Evolutionary conservation across 2,888 invertebrate genomes (phyloP).

Genomic region (Strigamia crassipes): DNA sequence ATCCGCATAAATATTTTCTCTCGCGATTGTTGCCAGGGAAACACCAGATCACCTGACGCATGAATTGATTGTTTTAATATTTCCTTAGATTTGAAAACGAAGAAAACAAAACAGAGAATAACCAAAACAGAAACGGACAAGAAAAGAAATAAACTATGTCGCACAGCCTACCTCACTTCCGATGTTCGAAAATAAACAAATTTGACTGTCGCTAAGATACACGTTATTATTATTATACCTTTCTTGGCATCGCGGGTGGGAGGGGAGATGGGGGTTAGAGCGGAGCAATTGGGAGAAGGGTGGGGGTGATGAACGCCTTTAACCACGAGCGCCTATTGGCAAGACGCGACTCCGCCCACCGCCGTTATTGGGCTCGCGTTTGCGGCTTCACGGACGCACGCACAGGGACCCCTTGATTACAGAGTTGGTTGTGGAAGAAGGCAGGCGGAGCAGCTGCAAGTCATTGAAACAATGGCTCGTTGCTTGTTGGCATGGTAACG

Average conservation of each 20-base stretch:
- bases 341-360: constrained; percentile 37
- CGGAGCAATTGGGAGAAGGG: background rate
- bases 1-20: background rate
- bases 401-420: constrained; percentile 40
- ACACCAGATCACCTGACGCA: background rate
- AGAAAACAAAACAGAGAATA: background rate
- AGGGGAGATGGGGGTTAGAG: constrained; percentile 32
- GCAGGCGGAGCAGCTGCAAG: constrained; percentile 42
- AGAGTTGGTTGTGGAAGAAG: constrained; percentile 33
- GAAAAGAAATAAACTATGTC: background rate
- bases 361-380: constrained; percentile 42
- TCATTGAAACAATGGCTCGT: constrained; percentile 42
- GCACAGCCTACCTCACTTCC: background rate
- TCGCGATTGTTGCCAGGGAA: background rate
- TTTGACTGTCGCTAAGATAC: constrained; percentile 38
- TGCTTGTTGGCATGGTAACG: constrained; percentile 40
- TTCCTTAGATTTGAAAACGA: background rate
- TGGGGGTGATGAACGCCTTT: constrained; percentile 35
- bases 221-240: constrained; percentile 8
- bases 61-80: constrained; percentile 11
- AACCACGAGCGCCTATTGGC: constrained; percentile 35
- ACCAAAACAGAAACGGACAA: background rate
- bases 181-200: constrained; percentile 7
- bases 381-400: constrained; percentile 42
- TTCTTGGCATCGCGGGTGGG: background rate